Evolutionary conservation across 2,797 vertebrate species (phyloP).

Genomic region (Acanthurus tractus): DNA sequence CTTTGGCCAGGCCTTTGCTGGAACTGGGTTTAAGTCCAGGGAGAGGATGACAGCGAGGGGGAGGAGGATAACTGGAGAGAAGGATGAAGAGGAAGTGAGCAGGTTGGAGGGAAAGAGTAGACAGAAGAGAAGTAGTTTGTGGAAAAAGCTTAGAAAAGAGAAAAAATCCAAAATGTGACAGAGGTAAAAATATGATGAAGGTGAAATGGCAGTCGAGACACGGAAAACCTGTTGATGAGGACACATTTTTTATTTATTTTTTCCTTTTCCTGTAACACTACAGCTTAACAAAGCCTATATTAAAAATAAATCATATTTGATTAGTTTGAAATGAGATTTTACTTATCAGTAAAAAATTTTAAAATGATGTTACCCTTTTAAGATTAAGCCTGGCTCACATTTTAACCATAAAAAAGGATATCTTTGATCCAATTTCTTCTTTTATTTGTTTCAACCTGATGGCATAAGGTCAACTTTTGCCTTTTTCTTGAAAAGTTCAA

Average conservation of each 20-base stretch:
- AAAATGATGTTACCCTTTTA: background rate
- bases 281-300: background rate
- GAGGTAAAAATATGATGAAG: background rate
- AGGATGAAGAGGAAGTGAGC: slow-evolving; percentile 25
- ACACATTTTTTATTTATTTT: background rate
- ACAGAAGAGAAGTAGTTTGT: background rate
- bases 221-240: no score
- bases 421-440: no score
- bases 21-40: slow-evolving; percentile 34
- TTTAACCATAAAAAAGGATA: no score
- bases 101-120: background rate
- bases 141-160: background rate
- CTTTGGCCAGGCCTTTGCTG: slow-evolving; percentile 55
- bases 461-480: no score
- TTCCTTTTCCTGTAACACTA: background rate
- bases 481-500: no score
- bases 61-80: slow-evolving; percentile 9
- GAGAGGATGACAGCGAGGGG: slow-evolving; percentile 29
- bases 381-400: background rate
- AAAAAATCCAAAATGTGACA: background rate
- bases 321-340: slow-evolving; percentile 8
- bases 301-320: background rate
- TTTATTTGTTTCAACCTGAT: no score
- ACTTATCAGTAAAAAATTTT: background rate
- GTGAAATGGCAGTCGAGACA: background rate